Evolutionary conservation across 2,113 vertebrate species (phyloP), one percentile per base, ranked within the genome.

Genomic region (Meleagris gallopavo): DNA sequence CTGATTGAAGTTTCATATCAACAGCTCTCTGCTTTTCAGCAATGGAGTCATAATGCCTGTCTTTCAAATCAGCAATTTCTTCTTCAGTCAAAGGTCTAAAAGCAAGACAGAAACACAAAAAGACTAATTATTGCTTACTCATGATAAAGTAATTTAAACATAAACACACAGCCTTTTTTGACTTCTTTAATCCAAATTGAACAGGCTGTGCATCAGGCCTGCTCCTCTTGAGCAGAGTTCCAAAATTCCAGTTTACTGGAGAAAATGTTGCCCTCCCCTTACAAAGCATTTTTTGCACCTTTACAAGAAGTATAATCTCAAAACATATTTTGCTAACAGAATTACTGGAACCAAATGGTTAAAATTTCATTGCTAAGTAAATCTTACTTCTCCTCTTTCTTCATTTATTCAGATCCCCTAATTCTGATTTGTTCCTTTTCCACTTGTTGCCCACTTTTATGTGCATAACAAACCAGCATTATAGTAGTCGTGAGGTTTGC

Each of bases 81-180:
- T 99, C 99, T 71, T 99, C 99, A 21, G 97, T 99, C 95, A 99
- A 98, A 87, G 99, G 98, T 90, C 99, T 99, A 74, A 70, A 81
- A 74, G 48, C 58, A 86, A 0, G 4, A 81, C 54, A 92, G 29
- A 86, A 86, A 71, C 64, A 94, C 15, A 48, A 43, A 84, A 58
- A 87, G 43, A 14, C 36, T 34, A 86, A 89, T 61, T 78, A 91
- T 89, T 55, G 85, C 89, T 92, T n/a, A 92, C 3, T 2, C 21
- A 2, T 1, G 9, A 71, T 50, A 73, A 36, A 58, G 32, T 30
- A 57, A 82, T 27, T 84, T n/a, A 15, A 32, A 61, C 19, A 8
- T 21, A 60, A 6, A 32, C 32, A 4, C 8, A 46, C 2, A n/a
- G 55, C 20, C 58, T 73, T 43, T 55, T 25, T 32, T 30, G 13